Base-by-base conservation (phyloP, 2,797 vertebrate genomes). In the Leuciscus waleckii region DNA sequence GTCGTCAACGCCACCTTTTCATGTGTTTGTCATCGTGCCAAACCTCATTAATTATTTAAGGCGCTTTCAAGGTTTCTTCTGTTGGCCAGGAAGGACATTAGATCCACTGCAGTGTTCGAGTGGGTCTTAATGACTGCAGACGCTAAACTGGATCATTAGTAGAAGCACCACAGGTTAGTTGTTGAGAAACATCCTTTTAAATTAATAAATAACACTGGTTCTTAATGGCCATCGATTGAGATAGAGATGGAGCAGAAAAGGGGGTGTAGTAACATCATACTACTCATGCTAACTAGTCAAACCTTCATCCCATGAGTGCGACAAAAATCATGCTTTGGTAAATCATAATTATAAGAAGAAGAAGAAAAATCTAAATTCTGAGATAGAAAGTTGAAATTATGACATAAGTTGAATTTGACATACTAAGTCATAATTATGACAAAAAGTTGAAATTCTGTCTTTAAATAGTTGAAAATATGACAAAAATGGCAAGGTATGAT, bases 21-120 rank as follows among this genome's bases (percentile, higher is more conserved):
- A 49, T 56, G 73, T 78, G 71, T 87, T 58, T 68, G 69, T 84
- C 83, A 63, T 61, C 63, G 51, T 67, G 39, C 81, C 70, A 87
- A 82, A 87, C 65, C 81, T 79, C n/a, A 46, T 79, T 78, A 70
- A 79, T 79, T 75, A 86, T 87, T 68, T 75, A 85, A 87, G 74
- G 78, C 78, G 26, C 69, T 80, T 88, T 88, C 23, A 86, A 86
- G 73, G 78, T 82, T 75, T 87, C 83, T 58, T 83, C 69, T 83
- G 23, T 84, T 71, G 69, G 85, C 79, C 70, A 81, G 67, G 43
- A 65, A 43, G 61, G 73, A 23, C 26, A 29, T 16, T 58, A 58
- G 21, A 58, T 77, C 37, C 16, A n/a, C 71, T 75, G 37, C 82
- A 9, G 58, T 63, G 58, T 29, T 29, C 2, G 13, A 63, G 58